Conservation (phyloP, 1,140 invertebrate species). For the Zaprionus kolodkinae region DNA sequence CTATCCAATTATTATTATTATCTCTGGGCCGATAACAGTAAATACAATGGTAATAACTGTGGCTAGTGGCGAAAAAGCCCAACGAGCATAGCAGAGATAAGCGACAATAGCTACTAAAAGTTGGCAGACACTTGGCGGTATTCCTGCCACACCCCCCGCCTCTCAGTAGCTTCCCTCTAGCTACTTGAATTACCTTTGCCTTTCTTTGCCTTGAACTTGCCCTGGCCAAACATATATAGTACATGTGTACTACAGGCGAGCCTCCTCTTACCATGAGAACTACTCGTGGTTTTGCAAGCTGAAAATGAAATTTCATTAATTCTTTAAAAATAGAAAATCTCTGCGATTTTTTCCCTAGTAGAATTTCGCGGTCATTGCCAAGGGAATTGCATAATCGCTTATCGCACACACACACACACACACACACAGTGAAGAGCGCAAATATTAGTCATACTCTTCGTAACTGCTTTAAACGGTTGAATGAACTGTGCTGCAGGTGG, state of each 20-base stretch:
- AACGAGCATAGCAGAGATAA: conserved; percentile 9
- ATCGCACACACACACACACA: conserved; percentile 8
- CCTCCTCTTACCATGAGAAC: background rate
- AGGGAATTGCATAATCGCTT: conserved; percentile 64
- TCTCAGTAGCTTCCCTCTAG: conserved; percentile 4
- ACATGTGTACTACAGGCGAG: background rate
- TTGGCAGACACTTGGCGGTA: conserved; percentile 44
- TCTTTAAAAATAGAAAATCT: background rate
- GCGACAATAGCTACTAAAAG: conserved; percentile 22
- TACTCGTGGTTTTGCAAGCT: background rate
- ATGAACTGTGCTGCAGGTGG: conserved; percentile 25
- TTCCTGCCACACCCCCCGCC: conserved; percentile 24
- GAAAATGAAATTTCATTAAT: background rate
- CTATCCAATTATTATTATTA: conserved; percentile 7
- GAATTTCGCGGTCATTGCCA: conserved; percentile 62
- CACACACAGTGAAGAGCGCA: conserved; percentile 4
- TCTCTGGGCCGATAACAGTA: conserved; percentile 11
- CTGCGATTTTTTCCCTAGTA: background rate
- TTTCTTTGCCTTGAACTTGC: conserved; percentile 60
- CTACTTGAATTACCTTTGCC: conserved; percentile 35
- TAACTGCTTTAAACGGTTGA: conserved; percentile 33
- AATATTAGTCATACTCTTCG: conserved; percentile 27
- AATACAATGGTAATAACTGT: conserved; percentile 19
- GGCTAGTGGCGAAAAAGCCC: conserved; percentile 23
- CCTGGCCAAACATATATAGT: background rate